Evolutionary conservation across 2,113 vertebrate genomes (phyloP).

Genomic region (Porphyrio hochstetteri): DNA sequence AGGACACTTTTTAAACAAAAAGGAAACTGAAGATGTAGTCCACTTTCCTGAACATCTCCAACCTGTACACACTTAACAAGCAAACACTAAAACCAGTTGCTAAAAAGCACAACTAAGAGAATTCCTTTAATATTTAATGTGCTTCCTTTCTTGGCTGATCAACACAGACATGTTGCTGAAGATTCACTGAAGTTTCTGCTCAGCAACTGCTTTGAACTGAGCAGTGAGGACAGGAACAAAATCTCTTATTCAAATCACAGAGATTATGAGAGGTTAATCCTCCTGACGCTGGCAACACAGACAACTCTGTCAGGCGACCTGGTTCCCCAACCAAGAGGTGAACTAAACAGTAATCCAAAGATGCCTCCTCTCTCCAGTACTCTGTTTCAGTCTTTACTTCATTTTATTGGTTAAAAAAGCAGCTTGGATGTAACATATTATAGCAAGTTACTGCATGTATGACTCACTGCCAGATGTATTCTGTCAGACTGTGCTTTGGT

Average conservation of each 20-base stretch:
- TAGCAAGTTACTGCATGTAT: neutral
- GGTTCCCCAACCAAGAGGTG: conserved; percentile 42
- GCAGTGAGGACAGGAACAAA: conserved; percentile 63
- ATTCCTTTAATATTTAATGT: neutral
- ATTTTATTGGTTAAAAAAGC: neutral
- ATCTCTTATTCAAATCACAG: conserved; percentile 64
- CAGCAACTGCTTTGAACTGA: conserved; percentile 62
- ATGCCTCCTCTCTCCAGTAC: neutral
- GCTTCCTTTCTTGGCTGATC: neutral
- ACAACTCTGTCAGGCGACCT: conserved; percentile 57
- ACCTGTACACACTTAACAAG: neutral
- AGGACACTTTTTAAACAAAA: neutral
- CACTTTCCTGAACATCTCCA: neutral
- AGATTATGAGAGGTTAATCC: conserved; percentile 76
- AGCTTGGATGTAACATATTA: neutral
- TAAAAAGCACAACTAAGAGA: neutral
- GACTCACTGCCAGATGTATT: neutral
- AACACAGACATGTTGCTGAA: neutral
- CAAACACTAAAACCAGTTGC: neutral
- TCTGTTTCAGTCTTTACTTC: neutral
- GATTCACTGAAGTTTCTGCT: conserved; percentile 4
- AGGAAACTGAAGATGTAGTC: neutral
- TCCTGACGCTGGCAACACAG: conserved; percentile 51
- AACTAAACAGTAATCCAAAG: neutral
- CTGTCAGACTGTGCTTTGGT: neutral